phyloP scores from a whole-genome alignment of 2,888 invertebrate species.

The Eupithecia dodoneata region DNA sequence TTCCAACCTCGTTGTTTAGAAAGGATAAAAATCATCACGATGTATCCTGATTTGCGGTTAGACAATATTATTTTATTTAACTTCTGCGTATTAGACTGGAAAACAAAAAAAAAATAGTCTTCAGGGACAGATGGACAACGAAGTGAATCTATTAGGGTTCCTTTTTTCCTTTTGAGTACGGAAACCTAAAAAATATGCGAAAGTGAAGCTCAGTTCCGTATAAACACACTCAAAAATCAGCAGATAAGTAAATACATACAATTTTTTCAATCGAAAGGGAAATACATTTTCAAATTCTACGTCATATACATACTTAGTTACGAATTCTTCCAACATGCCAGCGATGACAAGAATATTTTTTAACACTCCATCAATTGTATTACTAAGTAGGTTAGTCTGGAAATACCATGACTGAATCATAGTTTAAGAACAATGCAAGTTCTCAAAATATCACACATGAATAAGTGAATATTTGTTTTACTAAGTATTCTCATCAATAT shows the following conservation, averaged over 20 bases:
- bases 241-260: neutral
- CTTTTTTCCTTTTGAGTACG: neutral
- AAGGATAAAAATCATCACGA: slow-evolving; percentile 35
- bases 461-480: slow-evolving; percentile 14
- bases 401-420: slow-evolving; percentile 40
- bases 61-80: slow-evolving; percentile 15
- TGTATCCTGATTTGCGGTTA: slow-evolving; percentile 42
- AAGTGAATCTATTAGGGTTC: neutral
- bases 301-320: slow-evolving; percentile 1
- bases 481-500: neutral
- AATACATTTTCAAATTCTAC: slow-evolving; percentile 8
- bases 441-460: neutral
- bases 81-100: neutral
- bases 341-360: slow-evolving; percentile 34
- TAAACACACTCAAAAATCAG: neutral
- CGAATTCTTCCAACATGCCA: slow-evolving; percentile 5
- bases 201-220: neutral
- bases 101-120: neutral
- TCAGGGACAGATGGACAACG: neutral
- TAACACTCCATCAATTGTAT: slow-evolving; percentile 27
- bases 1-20: slow-evolving; percentile 35
- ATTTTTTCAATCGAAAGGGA: slow-evolving; percentile 12
- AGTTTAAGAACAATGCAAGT: slow-evolving; percentile 13
- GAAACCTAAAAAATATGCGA: neutral
- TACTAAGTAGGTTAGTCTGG: slow-evolving; percentile 29